Conservation (phyloP, 2,888 invertebrate species). For the Ormia ochracea region DNA sequence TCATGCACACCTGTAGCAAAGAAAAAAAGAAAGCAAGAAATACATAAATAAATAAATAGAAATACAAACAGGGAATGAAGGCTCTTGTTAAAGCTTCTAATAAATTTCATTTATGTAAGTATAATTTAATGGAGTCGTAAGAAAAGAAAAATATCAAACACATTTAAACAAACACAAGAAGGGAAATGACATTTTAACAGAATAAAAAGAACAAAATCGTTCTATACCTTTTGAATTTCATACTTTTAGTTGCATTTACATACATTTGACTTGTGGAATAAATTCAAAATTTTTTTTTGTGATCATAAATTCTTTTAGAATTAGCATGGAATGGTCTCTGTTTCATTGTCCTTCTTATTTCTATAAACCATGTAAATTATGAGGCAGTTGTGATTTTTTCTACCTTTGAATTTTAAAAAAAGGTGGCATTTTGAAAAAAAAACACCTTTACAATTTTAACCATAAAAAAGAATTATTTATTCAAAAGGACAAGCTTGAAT, state of each 20-base stretch:
- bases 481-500: background rate
- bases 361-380: slow-evolving; percentile 53
- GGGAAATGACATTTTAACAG: background rate
- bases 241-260: slow-evolving; percentile 16
- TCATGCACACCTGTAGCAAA: slow-evolving; percentile 50
- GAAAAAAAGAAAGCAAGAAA: background rate
- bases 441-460: slow-evolving; percentile 11
- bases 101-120: slow-evolving; percentile 51
- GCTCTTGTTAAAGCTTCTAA: slow-evolving; percentile 22
- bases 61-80: slow-evolving; percentile 12
- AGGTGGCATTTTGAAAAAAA: background rate
- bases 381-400: slow-evolving; percentile 38
- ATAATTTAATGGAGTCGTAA: slow-evolving; percentile 24
- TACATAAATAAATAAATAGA: background rate
- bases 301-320: slow-evolving; percentile 7
- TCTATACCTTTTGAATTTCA: background rate
- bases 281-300: background rate
- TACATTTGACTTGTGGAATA: background rate
- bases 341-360: slow-evolving; percentile 36
- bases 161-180: background rate
- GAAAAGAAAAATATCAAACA: slow-evolving; percentile 2
- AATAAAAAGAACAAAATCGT: no score
- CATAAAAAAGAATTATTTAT: slow-evolving; percentile 5
- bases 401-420: no score
- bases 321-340: slow-evolving; percentile 1